Base-by-base conservation (phyloP, 2,888 invertebrate genomes). In the Yponomeuta cagnagella region DNA sequence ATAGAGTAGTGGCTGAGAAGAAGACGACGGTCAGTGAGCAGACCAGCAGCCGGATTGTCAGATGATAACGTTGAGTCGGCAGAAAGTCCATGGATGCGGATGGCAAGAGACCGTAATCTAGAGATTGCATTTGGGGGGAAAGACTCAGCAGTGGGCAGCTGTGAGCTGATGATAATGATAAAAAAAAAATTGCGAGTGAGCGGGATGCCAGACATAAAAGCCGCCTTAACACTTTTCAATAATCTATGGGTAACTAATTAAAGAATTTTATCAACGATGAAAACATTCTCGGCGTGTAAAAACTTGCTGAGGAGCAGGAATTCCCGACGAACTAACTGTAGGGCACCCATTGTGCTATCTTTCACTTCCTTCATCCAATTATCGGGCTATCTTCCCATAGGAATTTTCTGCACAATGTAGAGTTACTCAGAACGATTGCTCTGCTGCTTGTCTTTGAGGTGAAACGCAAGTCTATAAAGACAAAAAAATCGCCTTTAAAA, bases 331-430 rank as follows among this genome's bases (percentile, higher is more conserved):
- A 15, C 52, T 58, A 58, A 58, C 52, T 58, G 52, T 58, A 58
- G 12, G 52, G 52, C 5, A 15, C 12, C 52, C 52, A 58, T 58
- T 58, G 52, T 58, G 52, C 52, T 58, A 58, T 58, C 52, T 58
- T 58, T 58, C 15, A 58, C 52, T 58, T 58, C 52, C 52, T 58
- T 58, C 52, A 58, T 58, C 52, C 52, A 58, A 58, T 58, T 58
- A 58, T 58, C 52, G 52, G 52, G 52, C 15, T 58, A 58, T 58
- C 52, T 58, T 58, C 52, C 52, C 52, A 58, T 15, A 15, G 52
- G 52, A 15, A 58, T 58, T 58, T 15, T 58, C 15, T 58, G 15
- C 52, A 58, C 15, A 43, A 43, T 43, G 43, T 43, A 43, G 43
- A 43, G 9, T 43, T 8, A 43, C 43, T 43, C 43, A 58, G 52